Evolutionary conservation across 37 sponge, comb jelly and placozoan genomes (phyloP).

Genomic region (Diacarnus erythraeanus): DNA sequence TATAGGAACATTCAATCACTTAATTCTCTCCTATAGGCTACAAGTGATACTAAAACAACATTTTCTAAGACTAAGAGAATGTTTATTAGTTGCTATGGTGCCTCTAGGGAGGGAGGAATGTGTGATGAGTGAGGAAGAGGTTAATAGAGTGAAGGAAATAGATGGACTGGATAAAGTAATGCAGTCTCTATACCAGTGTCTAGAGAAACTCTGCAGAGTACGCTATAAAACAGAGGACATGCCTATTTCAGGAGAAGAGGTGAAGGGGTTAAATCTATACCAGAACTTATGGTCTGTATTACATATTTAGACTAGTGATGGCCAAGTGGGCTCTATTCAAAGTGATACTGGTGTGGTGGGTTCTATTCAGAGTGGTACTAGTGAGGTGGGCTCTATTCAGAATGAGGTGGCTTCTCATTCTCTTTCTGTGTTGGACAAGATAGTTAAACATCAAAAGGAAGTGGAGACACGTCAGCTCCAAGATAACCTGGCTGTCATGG

Average conservation of each 20-base stretch:
- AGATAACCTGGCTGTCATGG: not conserved
- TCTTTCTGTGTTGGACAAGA: no score
- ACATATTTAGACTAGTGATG: no score
- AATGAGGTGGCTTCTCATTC: no score
- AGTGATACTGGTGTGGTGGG: no score
- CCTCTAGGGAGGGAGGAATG: not conserved
- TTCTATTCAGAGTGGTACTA: no score
- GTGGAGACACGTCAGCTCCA: no score
- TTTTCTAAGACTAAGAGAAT: slow-evolving; percentile 10
- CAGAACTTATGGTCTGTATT: no score
- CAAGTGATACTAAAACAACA: slow-evolving; percentile 21
- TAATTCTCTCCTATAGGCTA: not conserved
- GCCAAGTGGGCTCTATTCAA: no score
- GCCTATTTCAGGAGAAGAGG: not conserved
- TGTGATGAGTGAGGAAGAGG: slow-evolving; percentile 1
- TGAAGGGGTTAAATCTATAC: not conserved
- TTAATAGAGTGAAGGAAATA: not conserved
- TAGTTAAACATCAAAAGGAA: no score
- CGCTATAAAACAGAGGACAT: not conserved
- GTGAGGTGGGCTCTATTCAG: no score
- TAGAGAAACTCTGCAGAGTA: not conserved
- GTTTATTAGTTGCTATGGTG: not conserved
- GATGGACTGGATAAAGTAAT: not conserved
- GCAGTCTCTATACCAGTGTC: not conserved
- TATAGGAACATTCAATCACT: not conserved